These are phyloP conservation scores for Lutraria rhynchaena DNA, from an alignment of 1,140 invertebrate species.

Conservation along the genomic window DNA sequence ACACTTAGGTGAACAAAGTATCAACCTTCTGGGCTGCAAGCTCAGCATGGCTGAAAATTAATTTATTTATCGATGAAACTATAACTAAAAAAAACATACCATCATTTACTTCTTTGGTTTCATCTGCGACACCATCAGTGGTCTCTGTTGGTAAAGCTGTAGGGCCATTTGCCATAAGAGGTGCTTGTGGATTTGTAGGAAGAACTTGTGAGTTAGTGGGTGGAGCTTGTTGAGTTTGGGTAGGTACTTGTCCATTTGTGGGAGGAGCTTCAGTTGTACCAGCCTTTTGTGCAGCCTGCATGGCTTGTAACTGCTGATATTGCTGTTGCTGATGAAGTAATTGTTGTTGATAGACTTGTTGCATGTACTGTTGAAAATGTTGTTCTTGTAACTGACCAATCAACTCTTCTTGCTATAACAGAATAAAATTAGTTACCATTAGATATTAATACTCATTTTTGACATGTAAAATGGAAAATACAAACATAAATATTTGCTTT, in stretches of 20 bases:
- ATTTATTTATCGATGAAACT: too few species aligned
- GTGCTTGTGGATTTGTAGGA: neutral
- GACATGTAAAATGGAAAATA: neutral
- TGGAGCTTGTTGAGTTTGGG: conserved; percentile 33
- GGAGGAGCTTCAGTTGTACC: conserved; percentile 26
- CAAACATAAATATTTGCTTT: too few species aligned
- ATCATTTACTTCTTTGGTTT: conserved; percentile 54
- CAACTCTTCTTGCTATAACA: conserved; percentile 91
- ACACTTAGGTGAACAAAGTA: too few species aligned
- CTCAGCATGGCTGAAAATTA: too few species aligned
- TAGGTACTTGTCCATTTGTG: conserved; percentile 23
- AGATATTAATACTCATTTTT: neutral
- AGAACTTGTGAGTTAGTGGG: conserved; percentile 40
- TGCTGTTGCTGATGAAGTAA: conserved; percentile 81
- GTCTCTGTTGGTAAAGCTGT: conserved; percentile 28
- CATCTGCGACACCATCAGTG: conserved; percentile 5
- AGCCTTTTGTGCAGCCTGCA: conserved; percentile 59
- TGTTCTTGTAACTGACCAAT: conserved; percentile 97
- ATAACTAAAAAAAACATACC: conserved; percentile 51
- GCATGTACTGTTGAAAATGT: conserved; percentile 99
- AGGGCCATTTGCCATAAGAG: conserved; percentile 56
- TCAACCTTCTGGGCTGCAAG: too few species aligned
- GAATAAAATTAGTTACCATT: conserved; percentile 3
- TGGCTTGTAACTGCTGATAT: conserved; percentile 72
- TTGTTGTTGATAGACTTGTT: conserved; percentile 88